Evolutionary conservation across 2,888 invertebrate genomes (phyloP).

Genomic region (Drosophila mimica): DNA sequence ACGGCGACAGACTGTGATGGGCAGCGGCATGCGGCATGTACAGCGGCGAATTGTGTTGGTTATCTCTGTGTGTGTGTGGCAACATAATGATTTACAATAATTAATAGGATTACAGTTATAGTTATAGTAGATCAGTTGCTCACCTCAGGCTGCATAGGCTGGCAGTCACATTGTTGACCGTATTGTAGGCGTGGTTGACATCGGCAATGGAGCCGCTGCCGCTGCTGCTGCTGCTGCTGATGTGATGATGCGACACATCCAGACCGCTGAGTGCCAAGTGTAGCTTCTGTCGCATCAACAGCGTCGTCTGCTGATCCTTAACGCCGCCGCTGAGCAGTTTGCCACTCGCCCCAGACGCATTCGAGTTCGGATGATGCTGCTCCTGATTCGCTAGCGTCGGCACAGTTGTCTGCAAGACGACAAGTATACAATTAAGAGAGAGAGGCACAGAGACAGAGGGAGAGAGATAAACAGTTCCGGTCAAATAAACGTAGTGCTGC

Average conservation of each 20-base stretch:
- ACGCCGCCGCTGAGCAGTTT: constrained; percentile 84
- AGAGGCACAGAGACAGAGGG: background rate
- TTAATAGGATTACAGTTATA: background rate
- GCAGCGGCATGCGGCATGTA: constrained; percentile 82
- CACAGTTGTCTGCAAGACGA: constrained; percentile 66
- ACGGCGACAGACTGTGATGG: constrained; percentile 84
- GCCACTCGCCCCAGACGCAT: constrained; percentile 85
- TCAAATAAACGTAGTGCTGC: background rate
- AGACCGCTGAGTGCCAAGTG: constrained; percentile 81
- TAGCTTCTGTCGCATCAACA: constrained; percentile 74
- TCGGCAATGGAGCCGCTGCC: constrained; percentile 48
- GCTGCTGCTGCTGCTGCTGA: constrained; percentile 37
- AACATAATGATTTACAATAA: background rate
- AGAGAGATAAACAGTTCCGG: background rate
- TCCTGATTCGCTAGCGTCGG: constrained; percentile 80
- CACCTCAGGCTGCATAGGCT: constrained; percentile 79
- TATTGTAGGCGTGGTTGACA: constrained; percentile 80
- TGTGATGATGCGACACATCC: constrained; percentile 66
- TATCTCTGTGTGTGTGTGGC: constrained; percentile 70
- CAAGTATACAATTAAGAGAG: background rate
- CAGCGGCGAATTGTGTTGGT: constrained; percentile 83
- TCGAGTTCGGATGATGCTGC: constrained; percentile 84
- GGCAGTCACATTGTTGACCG: constrained; percentile 71
- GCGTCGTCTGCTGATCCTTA: constrained; percentile 83
- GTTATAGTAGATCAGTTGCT: background rate